These are phyloP conservation scores for Pocillopora grandis DNA, from an alignment of 92 coral and sea anemone species.

Conservation along the genomic window DNA sequence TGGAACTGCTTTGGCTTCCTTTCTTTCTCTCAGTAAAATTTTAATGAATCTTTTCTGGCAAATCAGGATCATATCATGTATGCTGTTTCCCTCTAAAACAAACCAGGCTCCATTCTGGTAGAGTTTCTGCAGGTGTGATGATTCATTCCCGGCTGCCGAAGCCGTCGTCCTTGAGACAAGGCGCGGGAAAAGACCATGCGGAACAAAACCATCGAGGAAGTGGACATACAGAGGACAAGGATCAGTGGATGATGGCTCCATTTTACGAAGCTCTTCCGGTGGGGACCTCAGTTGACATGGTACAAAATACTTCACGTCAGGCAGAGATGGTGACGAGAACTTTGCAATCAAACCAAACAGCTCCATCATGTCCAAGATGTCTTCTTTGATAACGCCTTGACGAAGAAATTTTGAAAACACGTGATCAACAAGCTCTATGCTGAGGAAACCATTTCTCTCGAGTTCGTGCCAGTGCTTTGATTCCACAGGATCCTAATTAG, in stretches of 20 bases:
- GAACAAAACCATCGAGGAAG: slow-evolving; percentile 59
- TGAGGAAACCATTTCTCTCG: slow-evolving; percentile 39
- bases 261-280: slow-evolving; percentile 25
- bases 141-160: slow-evolving; percentile 39
- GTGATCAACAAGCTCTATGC: slow-evolving; percentile 35
- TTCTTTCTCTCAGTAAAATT: not conserved
- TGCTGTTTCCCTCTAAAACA: slow-evolving; percentile 19
- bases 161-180: slow-evolving; percentile 40
- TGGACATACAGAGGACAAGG: slow-evolving; percentile 52
- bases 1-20: not conserved
- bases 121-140: slow-evolving; percentile 36
- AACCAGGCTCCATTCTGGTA: slow-evolving; percentile 46
- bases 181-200: slow-evolving; percentile 60
- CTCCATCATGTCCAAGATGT: slow-evolving; percentile 54
- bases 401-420: slow-evolving; percentile 33
- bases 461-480: slow-evolving; percentile 49
- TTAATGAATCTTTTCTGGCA: slow-evolving; percentile 58
- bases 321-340: slow-evolving; percentile 13
- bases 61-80: slow-evolving; percentile 38
- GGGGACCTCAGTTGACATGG: slow-evolving; percentile 63
- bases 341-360: slow-evolving; percentile 44
- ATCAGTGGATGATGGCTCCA: slow-evolving; percentile 31
- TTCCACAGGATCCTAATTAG: slow-evolving; percentile 38
- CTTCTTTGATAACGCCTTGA: slow-evolving; percentile 16
- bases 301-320: slow-evolving; percentile 48